Evolutionary conservation across 2,888 invertebrate species (phyloP).

Genomic region (Carcina quercana): DNA sequence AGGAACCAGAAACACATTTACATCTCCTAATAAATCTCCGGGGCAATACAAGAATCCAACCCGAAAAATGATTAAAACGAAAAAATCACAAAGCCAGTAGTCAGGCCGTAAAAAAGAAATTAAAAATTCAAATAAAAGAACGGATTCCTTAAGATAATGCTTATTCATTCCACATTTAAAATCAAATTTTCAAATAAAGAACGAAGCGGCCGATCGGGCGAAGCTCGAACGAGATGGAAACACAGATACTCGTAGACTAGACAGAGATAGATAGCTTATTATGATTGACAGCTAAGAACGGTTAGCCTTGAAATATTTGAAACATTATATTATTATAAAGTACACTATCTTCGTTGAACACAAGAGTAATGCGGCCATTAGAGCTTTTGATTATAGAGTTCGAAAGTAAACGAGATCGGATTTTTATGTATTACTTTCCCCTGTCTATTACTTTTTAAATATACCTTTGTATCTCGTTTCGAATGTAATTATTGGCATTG

Average conservation of each 20-base stretch:
- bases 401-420: conserved; percentile 8
- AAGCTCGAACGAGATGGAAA: conserved; percentile 41
- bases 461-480: conserved; percentile 7
- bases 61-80: conserved; percentile 46
- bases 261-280: conserved; percentile 67
- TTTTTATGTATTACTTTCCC: conserved; percentile 7
- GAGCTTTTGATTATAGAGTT: conserved; percentile 18
- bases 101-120: conserved; percentile 62
- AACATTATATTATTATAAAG: conserved; percentile 75
- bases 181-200: conserved; percentile 73
- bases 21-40: conserved; percentile 60
- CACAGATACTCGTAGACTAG: conserved; percentile 40
- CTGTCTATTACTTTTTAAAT: conserved; percentile 12
- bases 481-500: neutral
- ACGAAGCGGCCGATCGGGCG: conserved; percentile 61
- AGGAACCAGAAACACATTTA: conserved; percentile 46
- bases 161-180: conserved; percentile 75
- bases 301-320: conserved; percentile 75
- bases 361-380: conserved; percentile 52
- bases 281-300: conserved; percentile 75
- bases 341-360: conserved; percentile 65
- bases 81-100: conserved; percentile 57
- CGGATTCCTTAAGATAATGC: conserved; percentile 71
- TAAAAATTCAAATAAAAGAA: conserved; percentile 71
- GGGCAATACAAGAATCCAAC: conserved; percentile 42